These are phyloP conservation scores for Malurus melanocephalus DNA, from an alignment of 2,113 vertebrate species.

Conservation along the genomic window DNA sequence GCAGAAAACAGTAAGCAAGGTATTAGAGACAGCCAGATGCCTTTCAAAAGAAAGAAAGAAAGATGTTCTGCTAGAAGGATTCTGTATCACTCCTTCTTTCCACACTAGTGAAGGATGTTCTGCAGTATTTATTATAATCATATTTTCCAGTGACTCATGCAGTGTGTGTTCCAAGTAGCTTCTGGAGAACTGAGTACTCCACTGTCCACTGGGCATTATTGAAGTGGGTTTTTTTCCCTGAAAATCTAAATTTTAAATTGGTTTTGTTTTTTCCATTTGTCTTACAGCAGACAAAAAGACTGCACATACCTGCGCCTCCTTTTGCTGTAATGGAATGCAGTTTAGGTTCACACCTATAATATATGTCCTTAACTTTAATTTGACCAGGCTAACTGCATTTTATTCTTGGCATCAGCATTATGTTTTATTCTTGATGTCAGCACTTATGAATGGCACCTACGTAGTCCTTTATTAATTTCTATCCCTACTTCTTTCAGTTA, in stretches of 20 bases:
- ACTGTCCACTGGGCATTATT: background rate
- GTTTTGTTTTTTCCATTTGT: background rate
- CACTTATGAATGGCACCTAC: background rate
- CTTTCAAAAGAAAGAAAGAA: background rate
- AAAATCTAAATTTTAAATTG: background rate
- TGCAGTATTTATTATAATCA: background rate
- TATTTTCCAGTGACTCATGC: background rate
- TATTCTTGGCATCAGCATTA: background rate
- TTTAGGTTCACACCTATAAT: background rate
- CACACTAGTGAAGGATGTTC: background rate
- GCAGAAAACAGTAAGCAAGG: background rate
- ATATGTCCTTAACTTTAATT: background rate
- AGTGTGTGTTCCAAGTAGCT: background rate
- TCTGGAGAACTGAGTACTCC: background rate
- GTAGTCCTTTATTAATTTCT: background rate
- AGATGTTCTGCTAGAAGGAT: background rate
- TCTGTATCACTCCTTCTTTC: background rate
- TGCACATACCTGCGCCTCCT: background rate
- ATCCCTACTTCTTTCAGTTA: background rate
- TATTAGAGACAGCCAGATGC: background rate
- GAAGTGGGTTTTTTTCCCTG: background rate
- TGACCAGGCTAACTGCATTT: background rate
- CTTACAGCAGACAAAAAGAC: background rate
- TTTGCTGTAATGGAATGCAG: background rate
- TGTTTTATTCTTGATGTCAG: background rate